Evolutionary conservation across 2,888 invertebrate species (phyloP).

Genomic region (Sylvicola cinctus): DNA sequence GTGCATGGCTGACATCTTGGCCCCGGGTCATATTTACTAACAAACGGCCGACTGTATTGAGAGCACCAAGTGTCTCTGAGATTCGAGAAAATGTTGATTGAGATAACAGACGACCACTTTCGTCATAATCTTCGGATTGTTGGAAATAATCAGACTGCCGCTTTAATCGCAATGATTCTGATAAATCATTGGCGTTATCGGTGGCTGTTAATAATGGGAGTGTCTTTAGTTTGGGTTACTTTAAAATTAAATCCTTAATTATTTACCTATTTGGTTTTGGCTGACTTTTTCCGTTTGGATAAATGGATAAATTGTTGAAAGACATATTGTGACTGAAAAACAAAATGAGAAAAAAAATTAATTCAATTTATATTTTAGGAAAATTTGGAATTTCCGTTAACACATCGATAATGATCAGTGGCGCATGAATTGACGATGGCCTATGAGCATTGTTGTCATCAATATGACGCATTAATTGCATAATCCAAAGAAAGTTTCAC

Average conservation of each 20-base stretch:
- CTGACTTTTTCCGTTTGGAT: too few relatives aligned
- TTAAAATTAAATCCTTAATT: too few relatives aligned
- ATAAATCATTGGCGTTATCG: slow-evolving; percentile 2
- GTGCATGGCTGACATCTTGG: slow-evolving; percentile 18
- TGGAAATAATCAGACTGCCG: not conserved
- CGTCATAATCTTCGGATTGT: slow-evolving; percentile 9
- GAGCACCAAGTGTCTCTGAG: slow-evolving; percentile 45
- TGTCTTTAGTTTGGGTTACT: too few relatives aligned
- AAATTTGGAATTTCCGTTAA: too few relatives aligned
- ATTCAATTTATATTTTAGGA: too few relatives aligned
- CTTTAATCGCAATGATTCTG: not conserved
- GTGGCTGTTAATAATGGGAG: not conserved
- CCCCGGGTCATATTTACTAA: slow-evolving; percentile 59
- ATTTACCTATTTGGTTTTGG: too few relatives aligned
- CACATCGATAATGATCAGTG: too few relatives aligned
- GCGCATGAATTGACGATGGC: too few relatives aligned
- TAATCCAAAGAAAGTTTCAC: too few relatives aligned
- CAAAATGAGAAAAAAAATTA: too few relatives aligned
- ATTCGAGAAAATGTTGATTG: slow-evolving; percentile 38
- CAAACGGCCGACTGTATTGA: slow-evolving; percentile 70
- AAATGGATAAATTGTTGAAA: not conserved
- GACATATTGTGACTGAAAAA: slow-evolving; percentile 1
- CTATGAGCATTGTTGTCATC: too few relatives aligned
- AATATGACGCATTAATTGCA: too few relatives aligned
- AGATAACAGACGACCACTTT: slow-evolving; percentile 33